Conservation (phyloP, 2,888 invertebrate genomes). For the Phyto melanocephala region DNA sequence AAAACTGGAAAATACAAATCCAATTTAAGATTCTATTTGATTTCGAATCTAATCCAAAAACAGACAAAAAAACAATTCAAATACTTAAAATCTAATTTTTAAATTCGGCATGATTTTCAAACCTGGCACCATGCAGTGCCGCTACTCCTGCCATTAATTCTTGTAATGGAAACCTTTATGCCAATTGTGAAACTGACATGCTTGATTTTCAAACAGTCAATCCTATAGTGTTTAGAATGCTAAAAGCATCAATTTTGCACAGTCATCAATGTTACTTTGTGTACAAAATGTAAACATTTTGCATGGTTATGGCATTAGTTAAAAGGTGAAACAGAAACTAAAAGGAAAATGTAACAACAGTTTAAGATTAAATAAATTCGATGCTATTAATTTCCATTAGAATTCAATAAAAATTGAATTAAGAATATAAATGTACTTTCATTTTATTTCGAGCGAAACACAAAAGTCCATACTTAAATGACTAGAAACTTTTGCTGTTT, state of each 20-base stretch:
- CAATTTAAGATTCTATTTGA: too few species aligned
- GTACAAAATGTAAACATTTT: conserved; percentile 1
- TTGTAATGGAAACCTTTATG: not conserved
- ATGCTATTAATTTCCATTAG: conserved; percentile 34
- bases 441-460: not conserved
- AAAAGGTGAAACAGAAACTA: not conserved
- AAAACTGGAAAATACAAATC: too few species aligned
- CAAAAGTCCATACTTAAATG: not conserved
- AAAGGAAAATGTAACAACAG: not conserved
- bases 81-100: too few species aligned
- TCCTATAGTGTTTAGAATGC: not conserved
- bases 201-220: not conserved
- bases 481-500: conserved; percentile 22
- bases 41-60: too few species aligned
- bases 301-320: conserved; percentile 12
- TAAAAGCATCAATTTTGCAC: conserved; percentile 5
- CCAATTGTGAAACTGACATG: conserved; percentile 11
- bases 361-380: conserved; percentile 3
- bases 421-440: not conserved
- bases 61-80: too few species aligned
- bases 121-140: not conserved
- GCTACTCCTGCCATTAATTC: not conserved
- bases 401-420: not conserved
- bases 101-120: too few species aligned
- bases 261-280: conserved; percentile 15